Conservation (phyloP, 2,888 invertebrate genomes). For the Trissolcus japonicus region DNA sequence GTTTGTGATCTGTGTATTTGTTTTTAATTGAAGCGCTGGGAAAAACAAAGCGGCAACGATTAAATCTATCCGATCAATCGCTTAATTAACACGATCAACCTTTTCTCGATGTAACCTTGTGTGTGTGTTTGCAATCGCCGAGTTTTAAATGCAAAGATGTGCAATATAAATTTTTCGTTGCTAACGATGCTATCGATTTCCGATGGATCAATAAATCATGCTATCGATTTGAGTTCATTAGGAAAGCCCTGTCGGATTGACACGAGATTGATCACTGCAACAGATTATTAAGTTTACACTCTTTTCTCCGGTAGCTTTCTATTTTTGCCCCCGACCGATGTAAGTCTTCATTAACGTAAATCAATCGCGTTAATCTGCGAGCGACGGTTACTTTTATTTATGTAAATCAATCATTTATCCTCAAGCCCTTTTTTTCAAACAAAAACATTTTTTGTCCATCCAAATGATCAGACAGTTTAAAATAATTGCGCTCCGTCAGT, state of each 20-base stretch:
- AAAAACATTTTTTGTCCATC: no score
- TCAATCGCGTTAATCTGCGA: slow-evolving; percentile 19
- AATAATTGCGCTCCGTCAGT: no score
- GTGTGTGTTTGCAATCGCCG: neutral
- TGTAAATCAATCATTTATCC: neutral
- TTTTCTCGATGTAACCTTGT: slow-evolving; percentile 15
- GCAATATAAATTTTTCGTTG: slow-evolving; percentile 24
- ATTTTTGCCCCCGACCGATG: slow-evolving; percentile 23
- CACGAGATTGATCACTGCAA: slow-evolving; percentile 39
- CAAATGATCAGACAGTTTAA: no score
- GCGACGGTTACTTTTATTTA: slow-evolving; percentile 10
- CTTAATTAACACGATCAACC: slow-evolving; percentile 40
- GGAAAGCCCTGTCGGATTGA: slow-evolving; percentile 37
- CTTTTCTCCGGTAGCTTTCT: slow-evolving; percentile 32
- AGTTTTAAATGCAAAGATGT: slow-evolving; percentile 6
- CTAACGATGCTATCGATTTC: slow-evolving; percentile 32
- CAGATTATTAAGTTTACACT: slow-evolving; percentile 49
- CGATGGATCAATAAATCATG: slow-evolving; percentile 45
- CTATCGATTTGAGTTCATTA: slow-evolving; percentile 50
- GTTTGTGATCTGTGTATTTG: neutral
- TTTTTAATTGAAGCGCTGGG: slow-evolving; percentile 21
- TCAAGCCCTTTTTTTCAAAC: no score
- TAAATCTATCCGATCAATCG: slow-evolving; percentile 24
- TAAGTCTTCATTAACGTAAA: slow-evolving; percentile 46
- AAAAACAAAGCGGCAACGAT: slow-evolving; percentile 5